Evolutionary conservation across 2,113 vertebrate species (phyloP).

Genomic region (Paraplagusia blochii): DNA sequence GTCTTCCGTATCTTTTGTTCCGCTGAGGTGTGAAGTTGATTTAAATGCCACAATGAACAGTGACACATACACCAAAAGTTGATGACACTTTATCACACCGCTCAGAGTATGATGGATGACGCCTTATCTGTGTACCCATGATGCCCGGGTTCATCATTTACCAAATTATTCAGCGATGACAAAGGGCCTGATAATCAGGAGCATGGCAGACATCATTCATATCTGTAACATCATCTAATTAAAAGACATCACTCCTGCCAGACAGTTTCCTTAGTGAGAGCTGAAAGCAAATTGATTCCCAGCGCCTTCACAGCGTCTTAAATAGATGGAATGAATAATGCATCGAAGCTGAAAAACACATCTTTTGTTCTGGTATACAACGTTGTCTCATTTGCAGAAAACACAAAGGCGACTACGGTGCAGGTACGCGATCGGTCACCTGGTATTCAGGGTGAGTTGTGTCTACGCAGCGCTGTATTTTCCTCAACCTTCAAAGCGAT

Average conservation of each 20-base stretch:
- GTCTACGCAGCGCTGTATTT: slow-evolving; percentile 13
- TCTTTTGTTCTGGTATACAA: slow-evolving; percentile 67
- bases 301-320: slow-evolving; percentile 33
- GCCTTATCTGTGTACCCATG: slow-evolving; percentile 62
- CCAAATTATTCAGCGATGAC: slow-evolving; percentile 42
- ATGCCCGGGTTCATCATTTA: slow-evolving; percentile 52
- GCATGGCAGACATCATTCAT: slow-evolving; percentile 60
- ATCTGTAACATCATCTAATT: slow-evolving; percentile 70
- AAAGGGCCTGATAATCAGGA: slow-evolving; percentile 42
- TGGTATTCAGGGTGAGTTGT: slow-evolving; percentile 29
- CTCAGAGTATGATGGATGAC: slow-evolving; percentile 37
- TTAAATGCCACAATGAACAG: background rate
- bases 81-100: slow-evolving; percentile 31
- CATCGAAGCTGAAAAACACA: slow-evolving; percentile 63
- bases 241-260: slow-evolving; percentile 65
- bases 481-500: slow-evolving; percentile 27
- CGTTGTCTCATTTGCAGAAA: slow-evolving; percentile 57
- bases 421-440: slow-evolving; percentile 27
- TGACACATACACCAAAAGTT: slow-evolving; percentile 34
- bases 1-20: background rate
- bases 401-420: slow-evolving; percentile 56
- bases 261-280: slow-evolving; percentile 53
- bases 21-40: background rate
- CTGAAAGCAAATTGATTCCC: slow-evolving; percentile 59
- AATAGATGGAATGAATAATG: slow-evolving; percentile 66